These are phyloP conservation scores for Narcine bancroftii DNA, from an alignment of 2,113 vertebrate species.

Conservation along the genomic window DNA sequence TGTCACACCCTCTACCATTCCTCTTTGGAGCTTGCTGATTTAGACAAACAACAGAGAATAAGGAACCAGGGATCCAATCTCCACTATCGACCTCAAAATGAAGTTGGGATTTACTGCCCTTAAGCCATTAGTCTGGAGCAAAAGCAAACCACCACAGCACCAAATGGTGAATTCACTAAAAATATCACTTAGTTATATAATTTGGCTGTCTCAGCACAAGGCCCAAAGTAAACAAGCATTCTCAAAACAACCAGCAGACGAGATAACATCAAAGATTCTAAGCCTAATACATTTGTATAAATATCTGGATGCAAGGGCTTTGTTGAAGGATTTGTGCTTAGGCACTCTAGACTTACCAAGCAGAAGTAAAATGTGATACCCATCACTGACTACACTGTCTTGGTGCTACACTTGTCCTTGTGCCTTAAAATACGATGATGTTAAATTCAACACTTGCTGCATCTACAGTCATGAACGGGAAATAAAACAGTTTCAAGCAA, in stretches of 20 bases:
- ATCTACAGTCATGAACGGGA: background rate
- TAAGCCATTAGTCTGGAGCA: background rate
- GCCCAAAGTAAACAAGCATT: background rate
- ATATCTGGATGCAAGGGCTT: background rate
- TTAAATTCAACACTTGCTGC: background rate
- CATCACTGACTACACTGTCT: background rate
- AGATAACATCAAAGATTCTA: background rate
- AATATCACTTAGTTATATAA: background rate
- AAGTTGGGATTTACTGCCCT: background rate
- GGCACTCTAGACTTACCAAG: background rate
- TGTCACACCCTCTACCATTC: background rate
- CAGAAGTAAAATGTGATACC: background rate
- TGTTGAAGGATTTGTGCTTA: background rate
- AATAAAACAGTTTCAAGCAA: background rate
- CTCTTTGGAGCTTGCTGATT: background rate
- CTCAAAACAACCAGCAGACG: background rate
- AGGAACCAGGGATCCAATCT: background rate
- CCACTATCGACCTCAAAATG: background rate
- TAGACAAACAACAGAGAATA: background rate
- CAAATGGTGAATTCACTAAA: background rate
- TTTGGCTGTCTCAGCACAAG: background rate
- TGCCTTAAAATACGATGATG: background rate
- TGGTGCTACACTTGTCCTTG: background rate
- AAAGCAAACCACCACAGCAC: background rate
- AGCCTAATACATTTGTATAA: background rate